Evolutionary conservation across 2,797 vertebrate genomes (phyloP).

Genomic region (Scomberomorus guttatus): DNA sequence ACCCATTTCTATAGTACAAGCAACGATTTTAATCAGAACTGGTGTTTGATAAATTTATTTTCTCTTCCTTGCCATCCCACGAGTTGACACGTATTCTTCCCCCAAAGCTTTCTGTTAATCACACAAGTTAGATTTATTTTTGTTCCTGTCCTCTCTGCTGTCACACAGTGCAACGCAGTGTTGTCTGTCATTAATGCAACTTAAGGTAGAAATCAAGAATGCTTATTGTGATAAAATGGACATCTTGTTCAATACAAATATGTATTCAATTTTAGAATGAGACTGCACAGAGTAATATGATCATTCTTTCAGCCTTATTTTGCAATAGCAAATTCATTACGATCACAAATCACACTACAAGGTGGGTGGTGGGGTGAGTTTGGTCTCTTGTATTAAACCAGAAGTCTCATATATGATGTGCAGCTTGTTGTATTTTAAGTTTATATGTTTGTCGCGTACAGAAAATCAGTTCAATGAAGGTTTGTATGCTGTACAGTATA

Average conservation of each 20-base stretch:
- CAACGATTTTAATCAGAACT: background rate
- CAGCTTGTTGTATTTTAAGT: background rate
- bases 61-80: background rate
- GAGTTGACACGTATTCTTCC: background rate
- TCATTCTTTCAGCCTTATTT: background rate
- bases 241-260: background rate
- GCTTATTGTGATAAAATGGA: too few species aligned
- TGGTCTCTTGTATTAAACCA: background rate
- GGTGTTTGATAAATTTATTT: background rate
- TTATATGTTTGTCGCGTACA: too few species aligned
- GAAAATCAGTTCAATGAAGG: background rate
- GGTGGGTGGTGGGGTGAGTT: background rate
- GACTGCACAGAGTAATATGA: background rate
- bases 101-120: background rate
- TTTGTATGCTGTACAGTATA: background rate
- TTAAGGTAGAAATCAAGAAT: background rate
- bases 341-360: background rate
- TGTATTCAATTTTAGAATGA: background rate
- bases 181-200: background rate
- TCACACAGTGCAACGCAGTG: background rate
- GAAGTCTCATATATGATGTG: background rate
- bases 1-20: background rate
- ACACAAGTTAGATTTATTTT: background rate
- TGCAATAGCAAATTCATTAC: too few species aligned
- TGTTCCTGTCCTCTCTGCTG: background rate